These are phyloP conservation scores for Pachypanchax playfairii DNA, from an alignment of 2,113 vertebrate genomes.

Conservation along the genomic window DNA sequence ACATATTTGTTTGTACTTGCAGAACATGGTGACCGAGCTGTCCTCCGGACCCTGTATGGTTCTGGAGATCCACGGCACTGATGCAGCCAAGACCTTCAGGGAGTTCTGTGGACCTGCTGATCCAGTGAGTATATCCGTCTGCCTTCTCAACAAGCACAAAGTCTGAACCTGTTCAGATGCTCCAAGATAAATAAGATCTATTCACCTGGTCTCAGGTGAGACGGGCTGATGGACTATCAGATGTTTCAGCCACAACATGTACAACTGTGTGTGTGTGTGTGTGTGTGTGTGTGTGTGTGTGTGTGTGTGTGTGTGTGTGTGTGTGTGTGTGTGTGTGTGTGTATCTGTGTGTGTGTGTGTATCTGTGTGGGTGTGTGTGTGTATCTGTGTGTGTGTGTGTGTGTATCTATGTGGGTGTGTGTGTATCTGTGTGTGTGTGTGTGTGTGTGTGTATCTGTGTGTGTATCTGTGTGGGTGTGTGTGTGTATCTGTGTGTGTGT, in stretches of 20 bases:
- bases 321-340: no score
- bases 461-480: no score
- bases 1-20: slow-evolving; percentile 27
- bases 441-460: no score
- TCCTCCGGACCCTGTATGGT: slow-evolving; percentile 91
- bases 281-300: no score
- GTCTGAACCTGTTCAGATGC: neutral
- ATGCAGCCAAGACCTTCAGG: slow-evolving; percentile 85
- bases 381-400: no score
- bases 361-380: no score
- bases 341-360: no score
- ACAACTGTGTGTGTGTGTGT: no score
- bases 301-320: no score
- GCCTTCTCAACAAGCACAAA: neutral
- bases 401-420: no score
- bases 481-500: no score
- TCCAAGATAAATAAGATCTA: neutral
- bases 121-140: slow-evolving; percentile 90
- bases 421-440: no score
- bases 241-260: neutral
- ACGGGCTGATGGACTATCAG: neutral
- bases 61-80: slow-evolving; percentile 84
- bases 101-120: slow-evolving; percentile 93
- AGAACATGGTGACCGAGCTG: slow-evolving; percentile 92
- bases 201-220: slow-evolving; percentile 1